Conservation (phyloP, 2,113 vertebrate species). For the Marmota monax region DNA sequence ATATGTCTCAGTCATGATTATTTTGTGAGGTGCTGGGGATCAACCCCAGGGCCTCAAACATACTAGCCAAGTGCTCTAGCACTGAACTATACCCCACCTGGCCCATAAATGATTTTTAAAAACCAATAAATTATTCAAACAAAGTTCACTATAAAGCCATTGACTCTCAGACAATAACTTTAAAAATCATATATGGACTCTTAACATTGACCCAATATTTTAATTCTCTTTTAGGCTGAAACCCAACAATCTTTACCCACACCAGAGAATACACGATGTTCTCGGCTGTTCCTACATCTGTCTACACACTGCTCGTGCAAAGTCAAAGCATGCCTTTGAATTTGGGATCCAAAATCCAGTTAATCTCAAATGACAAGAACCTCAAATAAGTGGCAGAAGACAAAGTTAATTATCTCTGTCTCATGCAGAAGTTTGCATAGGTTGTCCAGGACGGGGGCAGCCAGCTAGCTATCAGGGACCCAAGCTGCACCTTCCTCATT, state of each 20-base stretch:
- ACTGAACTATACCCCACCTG: not conserved
- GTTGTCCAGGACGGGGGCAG: not conserved
- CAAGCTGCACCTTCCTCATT: not conserved
- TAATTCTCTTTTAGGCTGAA: not conserved
- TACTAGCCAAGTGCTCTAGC: not conserved
- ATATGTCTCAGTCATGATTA: not conserved
- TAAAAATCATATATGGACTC: not conserved
- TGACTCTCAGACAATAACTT: not conserved
- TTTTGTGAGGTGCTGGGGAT: not conserved
- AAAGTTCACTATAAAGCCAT: slow-evolving; percentile 44
- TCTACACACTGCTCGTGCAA: not conserved
- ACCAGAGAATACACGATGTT: not conserved
- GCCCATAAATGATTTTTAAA: not conserved
- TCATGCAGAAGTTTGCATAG: not conserved
- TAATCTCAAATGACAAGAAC: not conserved
- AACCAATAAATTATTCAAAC: not conserved
- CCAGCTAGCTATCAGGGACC: not conserved
- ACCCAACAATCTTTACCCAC: slow-evolving; percentile 1
- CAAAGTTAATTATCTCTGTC: not conserved
- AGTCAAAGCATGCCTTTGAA: not conserved
- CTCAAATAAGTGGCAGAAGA: not conserved
- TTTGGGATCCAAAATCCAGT: not conserved
- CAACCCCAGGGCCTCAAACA: not conserved
- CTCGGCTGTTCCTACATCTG: not conserved
- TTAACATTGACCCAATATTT: not conserved